phyloP scores from a whole-genome alignment of 1,140 invertebrate species.

The Holcopasites calliopsidis region DNA sequence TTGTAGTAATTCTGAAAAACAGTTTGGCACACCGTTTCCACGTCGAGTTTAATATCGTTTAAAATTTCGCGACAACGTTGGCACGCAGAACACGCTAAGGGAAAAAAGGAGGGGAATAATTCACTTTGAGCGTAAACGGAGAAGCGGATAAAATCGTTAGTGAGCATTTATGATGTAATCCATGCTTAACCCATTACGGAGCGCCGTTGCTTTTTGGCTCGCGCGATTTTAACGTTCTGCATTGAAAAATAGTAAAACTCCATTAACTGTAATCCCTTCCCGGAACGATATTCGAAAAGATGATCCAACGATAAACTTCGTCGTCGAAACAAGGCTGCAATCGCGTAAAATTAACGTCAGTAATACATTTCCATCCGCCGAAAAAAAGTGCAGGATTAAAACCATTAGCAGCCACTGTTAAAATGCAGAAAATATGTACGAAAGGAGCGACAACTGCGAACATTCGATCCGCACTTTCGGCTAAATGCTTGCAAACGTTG shows the following conservation, averaged over 20 bases:
- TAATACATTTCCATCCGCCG: too few relatives aligned
- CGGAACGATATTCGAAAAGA: not conserved
- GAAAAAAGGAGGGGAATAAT: not conserved
- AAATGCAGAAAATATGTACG: too few relatives aligned
- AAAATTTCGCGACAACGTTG: not conserved
- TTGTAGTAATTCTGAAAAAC: not conserved
- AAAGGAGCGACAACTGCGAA: too few relatives aligned
- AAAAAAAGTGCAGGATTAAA: too few relatives aligned
- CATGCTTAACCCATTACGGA: constrained; percentile 23
- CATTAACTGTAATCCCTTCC: constrained; percentile 1
- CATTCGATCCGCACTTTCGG: constrained; percentile 13
- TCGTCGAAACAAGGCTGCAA: not conserved
- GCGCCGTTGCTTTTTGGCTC: constrained; percentile 16
- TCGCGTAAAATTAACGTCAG: not conserved
- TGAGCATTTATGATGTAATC: constrained; percentile 29
- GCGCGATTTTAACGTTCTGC: constrained; percentile 27
- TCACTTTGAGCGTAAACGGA: constrained; percentile 11
- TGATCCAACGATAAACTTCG: not conserved
- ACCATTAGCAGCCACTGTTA: too few relatives aligned
- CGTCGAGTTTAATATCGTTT: too few relatives aligned
- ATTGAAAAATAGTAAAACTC: not conserved
- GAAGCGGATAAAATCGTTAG: constrained; percentile 27
- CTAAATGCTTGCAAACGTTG: constrained; percentile 8
- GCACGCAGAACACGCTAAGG: not conserved
- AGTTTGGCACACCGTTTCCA: too few relatives aligned